phyloP scores from a whole-genome alignment of 2,888 invertebrate species.

The Eupsilia transversa region DNA sequence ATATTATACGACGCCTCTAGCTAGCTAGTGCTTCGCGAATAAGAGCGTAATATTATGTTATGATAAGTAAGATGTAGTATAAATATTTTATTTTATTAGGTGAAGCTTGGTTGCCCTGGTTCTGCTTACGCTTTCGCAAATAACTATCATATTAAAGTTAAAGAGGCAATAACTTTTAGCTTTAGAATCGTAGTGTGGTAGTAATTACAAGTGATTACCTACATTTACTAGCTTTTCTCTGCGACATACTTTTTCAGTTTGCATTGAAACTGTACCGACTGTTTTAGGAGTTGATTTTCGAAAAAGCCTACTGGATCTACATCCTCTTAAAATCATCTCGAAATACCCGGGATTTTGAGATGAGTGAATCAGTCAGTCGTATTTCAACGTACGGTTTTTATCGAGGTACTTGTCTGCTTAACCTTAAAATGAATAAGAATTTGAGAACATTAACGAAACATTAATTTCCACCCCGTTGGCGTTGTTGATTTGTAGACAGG shows the following conservation, averaged over 20 bases:
- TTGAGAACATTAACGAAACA: neutral
- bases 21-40: too few species aligned
- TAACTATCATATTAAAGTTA: constrained; percentile 17
- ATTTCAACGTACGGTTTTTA: too few species aligned
- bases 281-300: neutral
- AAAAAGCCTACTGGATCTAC: neutral
- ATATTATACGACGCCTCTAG: neutral
- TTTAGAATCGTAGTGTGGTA: constrained; percentile 17
- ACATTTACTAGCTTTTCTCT: neutral
- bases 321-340: too few species aligned
- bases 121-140: constrained; percentile 28
- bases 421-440: neutral
- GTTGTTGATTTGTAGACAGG: constrained; percentile 5
- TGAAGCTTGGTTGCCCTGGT: constrained; percentile 8
- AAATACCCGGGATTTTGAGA: neutral
- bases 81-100: neutral
- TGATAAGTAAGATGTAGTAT: neutral
- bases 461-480: neutral
- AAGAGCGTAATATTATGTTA: neutral
- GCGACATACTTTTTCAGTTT: constrained; percentile 6
- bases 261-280: neutral
- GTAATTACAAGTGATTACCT: constrained; percentile 4
- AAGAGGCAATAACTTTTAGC: constrained; percentile 44
- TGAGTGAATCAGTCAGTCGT: neutral
- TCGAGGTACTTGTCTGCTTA: neutral